A percentile compares a stretch with the other conserved stretches of the same genome.
Evolutionary conservation across 2,797 vertebrate species (phyloP).

Genomic region (Chaetodon trifasciatus): DNA sequence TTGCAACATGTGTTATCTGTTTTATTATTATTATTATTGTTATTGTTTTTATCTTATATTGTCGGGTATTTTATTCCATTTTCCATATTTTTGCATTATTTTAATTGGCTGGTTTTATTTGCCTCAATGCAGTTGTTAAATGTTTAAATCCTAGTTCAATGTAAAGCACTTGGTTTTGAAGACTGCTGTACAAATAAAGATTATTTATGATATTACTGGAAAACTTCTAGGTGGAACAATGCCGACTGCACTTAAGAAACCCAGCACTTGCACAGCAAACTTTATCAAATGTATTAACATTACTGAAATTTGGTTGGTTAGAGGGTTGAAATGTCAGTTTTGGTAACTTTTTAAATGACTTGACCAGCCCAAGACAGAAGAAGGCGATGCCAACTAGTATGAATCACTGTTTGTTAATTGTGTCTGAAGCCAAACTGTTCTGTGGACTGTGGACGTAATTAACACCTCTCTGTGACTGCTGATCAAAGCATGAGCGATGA

Average conservation of each 20-base stretch:
- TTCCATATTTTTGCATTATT: too few species aligned
- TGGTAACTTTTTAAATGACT: constrained; percentile 15
- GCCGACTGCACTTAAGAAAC: neutral
- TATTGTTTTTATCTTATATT: too few species aligned
- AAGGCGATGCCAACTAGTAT: constrained; percentile 2
- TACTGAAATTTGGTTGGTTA: too few species aligned
- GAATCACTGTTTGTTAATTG: constrained; percentile 16
- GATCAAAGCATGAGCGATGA: constrained; percentile 9
- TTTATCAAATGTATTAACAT: neutral
- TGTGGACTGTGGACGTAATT: constrained; percentile 14
- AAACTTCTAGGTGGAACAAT: neutral
- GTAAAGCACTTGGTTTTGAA: too few species aligned
- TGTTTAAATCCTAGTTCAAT: too few species aligned
- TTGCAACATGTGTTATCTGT: too few species aligned
- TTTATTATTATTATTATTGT: too few species aligned
- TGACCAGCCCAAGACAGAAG: constrained; percentile 1
- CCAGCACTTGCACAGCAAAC: neutral
- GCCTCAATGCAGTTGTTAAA: too few species aligned
- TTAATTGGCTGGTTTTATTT: too few species aligned
- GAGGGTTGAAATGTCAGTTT: constrained; percentile 1
- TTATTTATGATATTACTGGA: too few species aligned
- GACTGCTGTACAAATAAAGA: too few species aligned
- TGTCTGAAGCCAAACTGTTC: constrained; percentile 9
- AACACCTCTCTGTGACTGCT: constrained; percentile 13
- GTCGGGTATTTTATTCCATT: too few species aligned